Evolutionary conservation across 2,113 vertebrate species (phyloP).

Genomic region (Vimba vimba): DNA sequence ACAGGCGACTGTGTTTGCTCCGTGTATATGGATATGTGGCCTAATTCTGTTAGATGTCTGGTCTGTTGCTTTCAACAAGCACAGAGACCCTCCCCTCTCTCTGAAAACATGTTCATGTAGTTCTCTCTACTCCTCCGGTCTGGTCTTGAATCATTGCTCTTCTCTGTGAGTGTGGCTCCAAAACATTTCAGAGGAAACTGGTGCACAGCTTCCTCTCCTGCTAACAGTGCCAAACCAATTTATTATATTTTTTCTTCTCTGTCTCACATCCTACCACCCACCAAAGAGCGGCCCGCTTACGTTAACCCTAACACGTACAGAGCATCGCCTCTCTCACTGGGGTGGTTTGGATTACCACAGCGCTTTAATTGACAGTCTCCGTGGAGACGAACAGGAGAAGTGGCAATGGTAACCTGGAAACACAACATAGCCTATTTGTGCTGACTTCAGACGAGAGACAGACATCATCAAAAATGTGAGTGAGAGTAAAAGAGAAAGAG

Average conservation of each 20-base stretch:
- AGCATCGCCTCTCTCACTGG: slow-evolving; percentile 39
- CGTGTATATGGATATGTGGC: slow-evolving; percentile 12
- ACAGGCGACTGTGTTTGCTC: neutral
- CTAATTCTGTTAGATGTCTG: slow-evolving; percentile 48
- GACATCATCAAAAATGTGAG: slow-evolving; percentile 38
- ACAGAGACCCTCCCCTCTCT: slow-evolving; percentile 19
- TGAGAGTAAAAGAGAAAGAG: neutral
- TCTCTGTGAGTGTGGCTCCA: slow-evolving; percentile 36
- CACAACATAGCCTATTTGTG: slow-evolving; percentile 52
- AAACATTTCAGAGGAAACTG: slow-evolving; percentile 35
- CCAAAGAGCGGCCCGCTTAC: slow-evolving; percentile 34
- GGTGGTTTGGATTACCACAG: slow-evolving; percentile 49
- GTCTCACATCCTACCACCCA: slow-evolving; percentile 42
- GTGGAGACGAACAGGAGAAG: slow-evolving; percentile 54
- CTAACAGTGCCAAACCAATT: slow-evolving; percentile 43
- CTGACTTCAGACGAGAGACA: slow-evolving; percentile 50
- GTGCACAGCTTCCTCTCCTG: slow-evolving; percentile 41
- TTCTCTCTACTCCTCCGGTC: neutral
- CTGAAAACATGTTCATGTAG: slow-evolving; percentile 28
- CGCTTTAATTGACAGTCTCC: slow-evolving; percentile 60
- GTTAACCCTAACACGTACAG: slow-evolving; percentile 41
- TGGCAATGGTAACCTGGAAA: slow-evolving; percentile 58
- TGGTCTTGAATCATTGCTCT: slow-evolving; percentile 26
- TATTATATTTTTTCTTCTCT: slow-evolving; percentile 40
- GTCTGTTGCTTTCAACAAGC: slow-evolving; percentile 31